Evolutionary conservation across 23 tunicate genomes (phyloP).

Genomic region (Trididemnum miniatum): DNA sequence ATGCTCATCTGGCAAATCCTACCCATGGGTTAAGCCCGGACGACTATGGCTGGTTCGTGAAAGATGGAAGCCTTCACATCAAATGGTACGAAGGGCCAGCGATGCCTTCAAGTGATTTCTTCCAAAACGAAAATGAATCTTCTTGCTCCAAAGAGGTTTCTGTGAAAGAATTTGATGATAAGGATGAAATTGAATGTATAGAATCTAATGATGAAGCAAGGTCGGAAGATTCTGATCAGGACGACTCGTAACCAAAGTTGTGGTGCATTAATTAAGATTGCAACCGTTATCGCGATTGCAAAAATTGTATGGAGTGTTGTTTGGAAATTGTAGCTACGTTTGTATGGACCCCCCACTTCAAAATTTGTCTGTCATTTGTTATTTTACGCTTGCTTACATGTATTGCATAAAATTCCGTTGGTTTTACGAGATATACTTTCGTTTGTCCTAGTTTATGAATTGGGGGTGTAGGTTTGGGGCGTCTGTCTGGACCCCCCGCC

Average conservation of each 20-base stretch:
- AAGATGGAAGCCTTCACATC: neutral
- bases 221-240: neutral
- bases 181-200: neutral
- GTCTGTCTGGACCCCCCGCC: neutral
- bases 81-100: neutral
- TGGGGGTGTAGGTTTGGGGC: neutral
- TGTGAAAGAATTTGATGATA: no score
- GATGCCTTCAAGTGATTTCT: neutral
- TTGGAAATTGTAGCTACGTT: no score
- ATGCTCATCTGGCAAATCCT: neutral
- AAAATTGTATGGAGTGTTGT: no score
- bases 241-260: no score
- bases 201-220: neutral
- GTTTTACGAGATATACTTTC: neutral
- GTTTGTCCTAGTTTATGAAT: neutral
- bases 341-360: neutral
- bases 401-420: neutral
- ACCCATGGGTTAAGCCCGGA: neutral
- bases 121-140: neutral
- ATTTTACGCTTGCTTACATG: neutral
- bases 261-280: no score
- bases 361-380: neutral
- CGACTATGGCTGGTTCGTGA: neutral
- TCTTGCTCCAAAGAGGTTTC: no score
- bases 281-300: no score